Conservation (phyloP, 2,113 vertebrate species). For the Gasterosteus nipponicus region DNA sequence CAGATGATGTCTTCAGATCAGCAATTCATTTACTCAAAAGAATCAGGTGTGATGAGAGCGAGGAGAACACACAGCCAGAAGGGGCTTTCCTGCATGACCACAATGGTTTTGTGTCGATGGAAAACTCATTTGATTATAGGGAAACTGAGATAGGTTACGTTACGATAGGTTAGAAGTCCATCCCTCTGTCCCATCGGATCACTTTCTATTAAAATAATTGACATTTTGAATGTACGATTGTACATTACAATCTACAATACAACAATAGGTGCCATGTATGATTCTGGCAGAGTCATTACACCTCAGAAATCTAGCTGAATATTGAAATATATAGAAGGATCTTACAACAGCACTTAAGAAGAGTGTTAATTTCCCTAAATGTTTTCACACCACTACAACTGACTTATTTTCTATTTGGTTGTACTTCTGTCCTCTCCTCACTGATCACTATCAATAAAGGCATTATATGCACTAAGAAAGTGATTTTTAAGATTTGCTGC, state of each 20-base stretch:
- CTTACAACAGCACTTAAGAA: background rate
- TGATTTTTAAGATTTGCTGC: background rate
- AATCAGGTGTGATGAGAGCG: background rate
- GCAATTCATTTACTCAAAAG: background rate
- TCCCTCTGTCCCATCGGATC: background rate
- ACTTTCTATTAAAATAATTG: background rate
- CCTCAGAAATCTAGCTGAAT: background rate
- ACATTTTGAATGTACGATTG: background rate
- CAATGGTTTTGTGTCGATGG: conserved; percentile 1
- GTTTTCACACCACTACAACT: background rate
- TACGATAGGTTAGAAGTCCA: no score
- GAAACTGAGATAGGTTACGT: background rate
- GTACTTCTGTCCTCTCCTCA: background rate
- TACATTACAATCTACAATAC: background rate
- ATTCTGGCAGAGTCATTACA: background rate
- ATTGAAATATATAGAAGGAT: background rate
- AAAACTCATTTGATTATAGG: conserved; percentile 2
- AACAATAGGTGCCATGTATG: background rate
- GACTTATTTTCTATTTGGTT: background rate
- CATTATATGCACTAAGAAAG: background rate
- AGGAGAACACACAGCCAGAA: background rate
- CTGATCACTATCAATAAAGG: background rate
- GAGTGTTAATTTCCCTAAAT: background rate
- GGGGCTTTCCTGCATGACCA: background rate
- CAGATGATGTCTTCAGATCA: no score